These are phyloP conservation scores for Pegoplata infirma DNA, from an alignment of 2,888 invertebrate species.

Conservation along the genomic window DNA sequence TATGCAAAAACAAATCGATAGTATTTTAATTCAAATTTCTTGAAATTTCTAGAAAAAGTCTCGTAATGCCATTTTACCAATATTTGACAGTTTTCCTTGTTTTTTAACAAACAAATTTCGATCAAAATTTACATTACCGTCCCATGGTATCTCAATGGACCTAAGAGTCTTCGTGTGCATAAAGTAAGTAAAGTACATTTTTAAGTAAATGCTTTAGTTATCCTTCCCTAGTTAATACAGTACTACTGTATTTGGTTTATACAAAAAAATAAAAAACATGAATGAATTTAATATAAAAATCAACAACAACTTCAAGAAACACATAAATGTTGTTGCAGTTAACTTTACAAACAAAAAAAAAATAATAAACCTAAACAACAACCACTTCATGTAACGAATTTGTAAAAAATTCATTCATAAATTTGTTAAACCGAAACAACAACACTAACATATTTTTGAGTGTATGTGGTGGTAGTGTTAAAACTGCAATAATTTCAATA, in stretches of 20 bases:
- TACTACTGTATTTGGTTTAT: neutral
- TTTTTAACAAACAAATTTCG: no score
- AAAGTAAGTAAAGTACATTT: no score
- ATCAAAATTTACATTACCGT: no score
- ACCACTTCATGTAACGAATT: conserved; percentile 44
- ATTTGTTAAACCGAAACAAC: conserved; percentile 26
- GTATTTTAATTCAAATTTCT: no score
- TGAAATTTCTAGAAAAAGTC: no score
- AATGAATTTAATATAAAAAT: conserved; percentile 34
- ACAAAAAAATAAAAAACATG: conserved; percentile 22
- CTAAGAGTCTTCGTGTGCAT: no score
- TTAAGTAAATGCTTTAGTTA: neutral
- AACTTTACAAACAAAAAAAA: neutral
- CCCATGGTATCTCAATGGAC: no score
- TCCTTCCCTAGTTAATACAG: conserved; percentile 19
- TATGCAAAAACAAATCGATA: no score
- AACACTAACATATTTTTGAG: neutral
- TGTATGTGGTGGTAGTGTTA: neutral
- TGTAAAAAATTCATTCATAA: conserved; percentile 61
- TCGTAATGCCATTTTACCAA: no score
- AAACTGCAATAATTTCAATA: neutral
- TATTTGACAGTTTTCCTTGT: no score
- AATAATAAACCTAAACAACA: neutral
- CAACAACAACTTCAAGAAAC: conserved; percentile 11
- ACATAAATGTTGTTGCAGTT: conserved; percentile 9